A percentile compares a stretch with the other conserved stretches of the same genome.
Evolutionary conservation across 1,140 invertebrate species (phyloP).

Genomic region (Bombus superbus): DNA sequence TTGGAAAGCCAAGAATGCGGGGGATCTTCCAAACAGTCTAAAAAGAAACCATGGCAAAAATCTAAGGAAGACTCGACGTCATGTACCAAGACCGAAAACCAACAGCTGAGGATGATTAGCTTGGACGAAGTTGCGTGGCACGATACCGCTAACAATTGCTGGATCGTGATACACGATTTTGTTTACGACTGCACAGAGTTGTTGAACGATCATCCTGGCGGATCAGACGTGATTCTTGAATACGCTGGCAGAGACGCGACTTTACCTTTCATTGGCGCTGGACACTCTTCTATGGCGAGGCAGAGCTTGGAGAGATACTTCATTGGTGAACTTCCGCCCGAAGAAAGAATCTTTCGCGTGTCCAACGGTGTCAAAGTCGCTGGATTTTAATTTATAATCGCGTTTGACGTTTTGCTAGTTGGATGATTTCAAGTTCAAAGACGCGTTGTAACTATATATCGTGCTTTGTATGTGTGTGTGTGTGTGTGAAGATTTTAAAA

Average conservation of each 20-base stretch:
- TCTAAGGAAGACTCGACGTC: neutral
- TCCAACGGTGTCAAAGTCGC: slow-evolving; percentile 77
- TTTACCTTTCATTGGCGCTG: slow-evolving; percentile 90
- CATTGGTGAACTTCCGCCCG: slow-evolving; percentile 88
- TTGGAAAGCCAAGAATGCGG: neutral
- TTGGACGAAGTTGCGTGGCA: slow-evolving; percentile 87
- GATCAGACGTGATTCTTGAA: slow-evolving; percentile 92
- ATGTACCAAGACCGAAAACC: neutral
- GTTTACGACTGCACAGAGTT: slow-evolving; percentile 90
- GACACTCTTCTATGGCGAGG: slow-evolving; percentile 87
- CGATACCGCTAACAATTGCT: slow-evolving; percentile 86
- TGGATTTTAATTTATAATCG: slow-evolving; percentile 5
- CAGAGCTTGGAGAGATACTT: slow-evolving; percentile 86
- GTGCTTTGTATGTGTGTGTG: too few relatives aligned
- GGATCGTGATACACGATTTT: slow-evolving; percentile 89
- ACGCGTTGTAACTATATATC: too few relatives aligned
- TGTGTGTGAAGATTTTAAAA: too few relatives aligned
- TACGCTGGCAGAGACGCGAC: slow-evolving; percentile 94
- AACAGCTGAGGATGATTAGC: slow-evolving; percentile 79
- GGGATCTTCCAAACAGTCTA: neutral
- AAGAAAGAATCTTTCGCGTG: slow-evolving; percentile 88
- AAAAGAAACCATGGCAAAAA: neutral
- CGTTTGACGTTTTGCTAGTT: too few relatives aligned
- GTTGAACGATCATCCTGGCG: slow-evolving; percentile 92
- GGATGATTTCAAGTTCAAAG: too few relatives aligned